A percentile compares a stretch with the other conserved stretches of the same genome.
phyloP scores from a whole-genome alignment of 2,113 vertebrate genomes.

The Phocoena phocoena region DNA sequence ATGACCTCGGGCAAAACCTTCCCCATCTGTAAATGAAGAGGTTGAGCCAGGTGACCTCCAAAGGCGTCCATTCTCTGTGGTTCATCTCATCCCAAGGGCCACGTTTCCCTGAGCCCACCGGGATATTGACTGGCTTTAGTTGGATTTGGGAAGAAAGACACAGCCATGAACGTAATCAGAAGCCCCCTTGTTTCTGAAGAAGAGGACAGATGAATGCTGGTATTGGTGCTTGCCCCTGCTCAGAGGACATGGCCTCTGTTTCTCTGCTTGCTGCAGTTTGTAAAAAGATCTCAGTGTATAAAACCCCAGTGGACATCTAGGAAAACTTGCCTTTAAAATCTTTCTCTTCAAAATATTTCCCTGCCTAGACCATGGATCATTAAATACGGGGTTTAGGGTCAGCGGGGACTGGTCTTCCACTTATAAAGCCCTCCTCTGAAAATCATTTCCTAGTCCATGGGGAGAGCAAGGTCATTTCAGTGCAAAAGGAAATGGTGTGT shows the following conservation, averaged over 20 bases:
- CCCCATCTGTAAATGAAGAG: not conserved
- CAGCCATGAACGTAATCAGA: not conserved
- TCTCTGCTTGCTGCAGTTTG: not conserved
- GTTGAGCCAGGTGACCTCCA: not conserved
- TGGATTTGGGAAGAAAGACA: not conserved
- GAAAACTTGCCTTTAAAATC: conserved; percentile 49
- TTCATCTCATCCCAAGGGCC: not conserved
- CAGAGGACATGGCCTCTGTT: not conserved
- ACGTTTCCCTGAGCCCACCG: not conserved
- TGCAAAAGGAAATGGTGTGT: conserved; percentile 48
- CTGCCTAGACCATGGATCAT: conserved; percentile 27
- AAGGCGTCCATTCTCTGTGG: not conserved
- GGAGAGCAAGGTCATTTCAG: conserved; percentile 59
- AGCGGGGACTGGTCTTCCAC: conserved; percentile 56
- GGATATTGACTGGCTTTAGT: not conserved
- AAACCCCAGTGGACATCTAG: not conserved
- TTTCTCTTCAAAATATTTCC: conserved; percentile 46
- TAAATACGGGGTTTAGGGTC: conserved; percentile 30
- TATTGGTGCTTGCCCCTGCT: too few species aligned
- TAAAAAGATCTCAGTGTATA: not conserved
- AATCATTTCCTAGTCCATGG: not conserved
- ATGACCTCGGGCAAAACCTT: not conserved
- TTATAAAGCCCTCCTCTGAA: conserved; percentile 38
- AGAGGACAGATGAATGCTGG: not conserved
- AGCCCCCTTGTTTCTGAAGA: not conserved